These are phyloP conservation scores for Cheilosia grossa DNA, from an alignment of 2,888 invertebrate species.

Conservation along the genomic window DNA sequence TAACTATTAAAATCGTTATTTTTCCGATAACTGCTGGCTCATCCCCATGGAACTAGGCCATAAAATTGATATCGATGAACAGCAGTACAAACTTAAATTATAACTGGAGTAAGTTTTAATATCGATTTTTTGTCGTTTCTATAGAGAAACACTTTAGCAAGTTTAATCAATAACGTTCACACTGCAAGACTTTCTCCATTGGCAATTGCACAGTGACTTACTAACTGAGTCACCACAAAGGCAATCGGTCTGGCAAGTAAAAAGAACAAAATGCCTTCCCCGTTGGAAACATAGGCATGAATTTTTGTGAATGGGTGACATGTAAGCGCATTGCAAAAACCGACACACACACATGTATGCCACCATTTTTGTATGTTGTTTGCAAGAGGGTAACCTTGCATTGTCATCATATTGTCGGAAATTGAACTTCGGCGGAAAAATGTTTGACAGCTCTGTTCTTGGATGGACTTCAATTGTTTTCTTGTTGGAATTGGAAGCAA, in stretches of 20 bases:
- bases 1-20: conserved; percentile 46
- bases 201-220: conserved; percentile 19
- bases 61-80: conserved; percentile 44
- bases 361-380: conserved; percentile 27
- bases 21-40: conserved; percentile 41
- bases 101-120: conserved; percentile 9
- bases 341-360: conserved; percentile 9
- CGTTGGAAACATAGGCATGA: not conserved
- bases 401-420: conserved; percentile 43
- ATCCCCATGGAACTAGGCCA: conserved; percentile 65
- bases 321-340: conserved; percentile 35
- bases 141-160: conserved; percentile 57
- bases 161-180: conserved; percentile 59
- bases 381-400: conserved; percentile 34
- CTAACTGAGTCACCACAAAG: conserved; percentile 3
- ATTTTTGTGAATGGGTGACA: conserved; percentile 30
- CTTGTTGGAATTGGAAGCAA: not conserved
- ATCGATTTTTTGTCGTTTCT: conserved; percentile 68
- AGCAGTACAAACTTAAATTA: not conserved
- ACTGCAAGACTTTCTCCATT: conserved; percentile 37
- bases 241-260: conserved; percentile 14
- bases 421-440: conserved; percentile 24
- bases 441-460: too few species aligned
- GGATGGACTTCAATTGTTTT: too few species aligned
- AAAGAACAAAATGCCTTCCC: conserved; percentile 8